Evolutionary conservation across 2,888 invertebrate genomes (phyloP).

Genomic region (Octonoba sinensis): DNA sequence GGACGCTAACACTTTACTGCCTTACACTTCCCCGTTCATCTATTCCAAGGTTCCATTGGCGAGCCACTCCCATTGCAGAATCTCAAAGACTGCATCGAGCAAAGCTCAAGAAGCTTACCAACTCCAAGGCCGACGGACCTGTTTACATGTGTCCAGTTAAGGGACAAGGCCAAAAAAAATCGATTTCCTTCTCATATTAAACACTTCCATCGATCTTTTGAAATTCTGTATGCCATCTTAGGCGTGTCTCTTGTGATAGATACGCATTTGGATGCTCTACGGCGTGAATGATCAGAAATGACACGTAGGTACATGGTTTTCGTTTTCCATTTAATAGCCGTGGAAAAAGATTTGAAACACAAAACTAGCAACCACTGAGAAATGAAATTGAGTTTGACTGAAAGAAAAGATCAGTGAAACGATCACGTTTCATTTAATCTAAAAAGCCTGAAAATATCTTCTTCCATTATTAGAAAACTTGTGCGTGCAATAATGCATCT

Average conservation of each 20-base stretch:
- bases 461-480: too few relatives aligned
- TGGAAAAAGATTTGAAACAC: too few relatives aligned
- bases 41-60: constrained; percentile 45
- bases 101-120: constrained; percentile 17
- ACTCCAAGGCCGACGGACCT: constrained; percentile 56
- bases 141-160: constrained; percentile 58
- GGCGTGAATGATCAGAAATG: too few relatives aligned
- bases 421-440: too few relatives aligned
- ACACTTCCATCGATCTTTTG: constrained; percentile 34
- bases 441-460: too few relatives aligned
- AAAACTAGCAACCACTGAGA: too few relatives aligned
- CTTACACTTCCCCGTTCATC: constrained; percentile 56
- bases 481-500: too few relatives aligned
- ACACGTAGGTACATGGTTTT: too few relatives aligned
- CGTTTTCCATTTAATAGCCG: too few relatives aligned
- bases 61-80: constrained; percentile 54
- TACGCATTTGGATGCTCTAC: too few relatives aligned
- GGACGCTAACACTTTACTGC: neutral
- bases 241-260: constrained; percentile 37
- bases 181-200: constrained; percentile 48
- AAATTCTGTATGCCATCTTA: constrained; percentile 4
- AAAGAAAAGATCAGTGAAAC: too few relatives aligned
- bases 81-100: constrained; percentile 40
- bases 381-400: too few relatives aligned
- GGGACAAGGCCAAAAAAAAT: constrained; percentile 49